phyloP scores from a whole-genome alignment of 2,797 vertebrate genomes.

The Neosilurus hyrtlii region DNA sequence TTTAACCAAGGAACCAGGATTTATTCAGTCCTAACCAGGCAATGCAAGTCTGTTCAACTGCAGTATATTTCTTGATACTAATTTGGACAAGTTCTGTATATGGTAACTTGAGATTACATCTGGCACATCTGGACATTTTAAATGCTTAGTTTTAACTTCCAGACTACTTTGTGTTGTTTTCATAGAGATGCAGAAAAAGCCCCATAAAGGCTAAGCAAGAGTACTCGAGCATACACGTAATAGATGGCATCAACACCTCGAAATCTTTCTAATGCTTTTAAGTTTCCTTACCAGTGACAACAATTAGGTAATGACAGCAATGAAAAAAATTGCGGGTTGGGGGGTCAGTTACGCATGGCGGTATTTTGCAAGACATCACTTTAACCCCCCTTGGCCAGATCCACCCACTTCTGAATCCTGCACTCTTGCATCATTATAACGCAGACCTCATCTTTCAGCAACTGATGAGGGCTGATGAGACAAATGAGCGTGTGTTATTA shows the following conservation, averaged over 20 bases:
- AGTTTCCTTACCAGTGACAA: conserved; percentile 22
- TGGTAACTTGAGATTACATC: conserved; percentile 44
- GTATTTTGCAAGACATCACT: conserved; percentile 61
- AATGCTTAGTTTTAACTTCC: conserved; percentile 40
- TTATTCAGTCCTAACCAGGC: conserved; percentile 19
- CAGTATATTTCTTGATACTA: conserved; percentile 32
- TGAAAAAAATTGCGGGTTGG: conserved; percentile 58
- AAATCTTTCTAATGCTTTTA: conserved; percentile 7
- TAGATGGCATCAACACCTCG: conserved; percentile 24
- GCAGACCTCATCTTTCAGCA: conserved; percentile 53
- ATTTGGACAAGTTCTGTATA: conserved; percentile 44
- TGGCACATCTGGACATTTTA: conserved; percentile 39
- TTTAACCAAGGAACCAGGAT: conserved; percentile 29
- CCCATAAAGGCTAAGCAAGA: background rate
- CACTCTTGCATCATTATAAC: conserved; percentile 62
- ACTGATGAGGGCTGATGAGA: conserved; percentile 52
- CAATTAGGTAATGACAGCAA: conserved; percentile 59
- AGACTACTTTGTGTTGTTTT: conserved; percentile 24
- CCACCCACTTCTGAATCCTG: conserved; percentile 62
- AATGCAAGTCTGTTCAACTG: conserved; percentile 45
- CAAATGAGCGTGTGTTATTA: conserved; percentile 61
- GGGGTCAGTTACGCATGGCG: conserved; percentile 55
- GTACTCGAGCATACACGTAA: conserved; percentile 17
- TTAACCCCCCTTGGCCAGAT: conserved; percentile 61
- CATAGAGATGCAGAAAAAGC: conserved; percentile 33